Conservation (phyloP, 64 coral and sea anemone genomes). For the Stichodactyla helianthus region DNA sequence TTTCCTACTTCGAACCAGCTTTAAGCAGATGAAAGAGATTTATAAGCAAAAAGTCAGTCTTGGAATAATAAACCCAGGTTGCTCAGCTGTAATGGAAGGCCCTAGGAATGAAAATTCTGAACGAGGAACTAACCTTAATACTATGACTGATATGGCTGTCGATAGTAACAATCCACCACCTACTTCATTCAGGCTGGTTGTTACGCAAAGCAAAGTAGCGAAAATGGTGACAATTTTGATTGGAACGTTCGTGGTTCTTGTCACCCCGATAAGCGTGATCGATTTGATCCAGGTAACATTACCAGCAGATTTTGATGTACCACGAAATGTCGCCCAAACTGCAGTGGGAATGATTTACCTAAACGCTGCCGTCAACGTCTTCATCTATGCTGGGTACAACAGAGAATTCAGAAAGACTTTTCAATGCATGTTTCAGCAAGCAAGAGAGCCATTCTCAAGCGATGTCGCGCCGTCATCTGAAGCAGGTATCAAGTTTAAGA, state of each 20-base stretch:
- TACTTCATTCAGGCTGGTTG: neutral
- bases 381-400: conserved; percentile 58
- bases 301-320: conserved; percentile 1
- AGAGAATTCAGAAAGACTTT: conserved; percentile 51
- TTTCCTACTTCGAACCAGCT: conserved; percentile 46
- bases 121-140: too few relatives aligned
- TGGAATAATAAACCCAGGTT: neutral
- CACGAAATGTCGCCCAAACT: neutral
- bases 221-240: conserved; percentile 46
- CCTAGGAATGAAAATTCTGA: neutral
- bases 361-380: conserved; percentile 45
- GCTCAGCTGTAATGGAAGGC: neutral
- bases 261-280: conserved; percentile 58
- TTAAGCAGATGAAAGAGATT: conserved; percentile 45
- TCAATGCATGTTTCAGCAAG: neutral
- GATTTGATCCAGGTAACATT: conserved; percentile 37
- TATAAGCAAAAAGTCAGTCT: neutral
- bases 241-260: conserved; percentile 29
- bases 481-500: neutral
- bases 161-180: too few relatives aligned
- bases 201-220: conserved; percentile 6
- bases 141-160: too few relatives aligned
- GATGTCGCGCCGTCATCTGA: neutral
- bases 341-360: conserved; percentile 57
- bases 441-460: neutral